Conservation (phyloP, 1,140 invertebrate species). For the Atta texana region DNA sequence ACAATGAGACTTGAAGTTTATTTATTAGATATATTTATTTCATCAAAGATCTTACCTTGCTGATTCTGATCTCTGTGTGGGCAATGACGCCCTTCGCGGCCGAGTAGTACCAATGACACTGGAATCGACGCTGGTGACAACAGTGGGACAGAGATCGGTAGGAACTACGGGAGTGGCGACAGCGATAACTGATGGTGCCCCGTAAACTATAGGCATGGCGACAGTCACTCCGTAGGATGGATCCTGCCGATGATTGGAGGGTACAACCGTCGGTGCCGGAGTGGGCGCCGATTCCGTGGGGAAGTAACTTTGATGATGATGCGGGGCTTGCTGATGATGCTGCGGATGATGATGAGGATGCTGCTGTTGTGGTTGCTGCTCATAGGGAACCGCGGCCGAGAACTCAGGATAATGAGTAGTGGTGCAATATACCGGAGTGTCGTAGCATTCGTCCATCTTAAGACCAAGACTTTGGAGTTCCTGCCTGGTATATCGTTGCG, state of each 20-base stretch:
- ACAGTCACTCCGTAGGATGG: slow-evolving; percentile 73
- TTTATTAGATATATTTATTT: not conserved
- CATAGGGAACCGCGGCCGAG: slow-evolving; percentile 87
- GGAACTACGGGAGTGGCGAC: slow-evolving; percentile 73
- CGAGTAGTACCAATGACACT: slow-evolving; percentile 85
- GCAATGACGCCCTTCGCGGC: slow-evolving; percentile 90
- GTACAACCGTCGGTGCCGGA: slow-evolving; percentile 71
- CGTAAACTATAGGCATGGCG: slow-evolving; percentile 82
- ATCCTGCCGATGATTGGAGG: slow-evolving; percentile 78
- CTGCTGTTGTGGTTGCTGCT: slow-evolving; percentile 86
- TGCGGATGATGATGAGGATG: slow-evolving; percentile 75
- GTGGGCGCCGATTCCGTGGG: slow-evolving; percentile 77
- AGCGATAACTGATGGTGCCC: slow-evolving; percentile 74
- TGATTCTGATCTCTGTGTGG: slow-evolving; percentile 92
- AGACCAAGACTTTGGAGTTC: slow-evolving; percentile 88
- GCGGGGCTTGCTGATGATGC: slow-evolving; percentile 74
- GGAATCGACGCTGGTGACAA: slow-evolving; percentile 84
- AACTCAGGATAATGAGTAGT: slow-evolving; percentile 87
- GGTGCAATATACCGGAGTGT: slow-evolving; percentile 85
- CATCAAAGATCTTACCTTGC: slow-evolving; percentile 86
- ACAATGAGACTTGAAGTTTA: slow-evolving; percentile 15
- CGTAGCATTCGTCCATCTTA: slow-evolving; percentile 93
- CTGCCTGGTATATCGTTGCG: slow-evolving; percentile 88
- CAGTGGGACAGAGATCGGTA: slow-evolving; percentile 87
- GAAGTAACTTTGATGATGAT: slow-evolving; percentile 79